Percentiles rank a stretch among this genome's conserved stretches.
phyloP scores from a whole-genome alignment of 37 sponge, comb jelly and placozoan species.

The Hexactinellida sp. region DNA sequence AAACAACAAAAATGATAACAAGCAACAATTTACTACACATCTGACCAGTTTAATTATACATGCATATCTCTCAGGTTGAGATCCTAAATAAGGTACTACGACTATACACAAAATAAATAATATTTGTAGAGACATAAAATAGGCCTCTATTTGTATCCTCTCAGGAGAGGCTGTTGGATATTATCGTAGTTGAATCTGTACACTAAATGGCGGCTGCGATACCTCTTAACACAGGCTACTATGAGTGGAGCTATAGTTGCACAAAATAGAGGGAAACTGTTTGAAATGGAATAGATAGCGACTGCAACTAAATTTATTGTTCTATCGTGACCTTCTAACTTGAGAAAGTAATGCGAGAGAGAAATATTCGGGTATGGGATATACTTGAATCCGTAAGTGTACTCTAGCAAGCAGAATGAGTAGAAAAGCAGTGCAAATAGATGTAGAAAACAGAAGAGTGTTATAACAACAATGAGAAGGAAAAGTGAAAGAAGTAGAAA shows the following conservation, averaged over 20 bases:
- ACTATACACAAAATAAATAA: too few species aligned
- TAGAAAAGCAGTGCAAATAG: background rate
- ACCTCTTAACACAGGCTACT: background rate
- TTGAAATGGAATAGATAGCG: background rate
- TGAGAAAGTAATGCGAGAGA: too few species aligned
- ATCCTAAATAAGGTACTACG: too few species aligned
- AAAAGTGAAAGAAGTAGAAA: background rate
- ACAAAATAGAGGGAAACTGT: background rate
- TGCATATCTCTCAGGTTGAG: too few species aligned
- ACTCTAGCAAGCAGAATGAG: background rate
- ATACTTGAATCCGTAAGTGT: background rate
- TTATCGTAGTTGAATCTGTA: background rate
- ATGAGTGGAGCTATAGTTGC: background rate
- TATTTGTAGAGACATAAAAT: too few species aligned
- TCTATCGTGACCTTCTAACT: too few species aligned
- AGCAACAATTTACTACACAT: too few species aligned
- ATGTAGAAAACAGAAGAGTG: background rate
- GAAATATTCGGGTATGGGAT: too few species aligned
- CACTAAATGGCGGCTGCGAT: background rate
- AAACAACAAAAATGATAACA: too few species aligned
- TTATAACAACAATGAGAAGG: background rate
- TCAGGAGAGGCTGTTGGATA: background rate
- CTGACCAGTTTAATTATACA: too few species aligned
- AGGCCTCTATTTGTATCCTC: background rate
- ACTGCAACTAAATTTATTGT: background rate